A percentile compares a stretch with the other conserved stretches of the same genome.
Evolutionary conservation across 2,113 vertebrate genomes (phyloP).

Genomic region (Corythaeola cristata): DNA sequence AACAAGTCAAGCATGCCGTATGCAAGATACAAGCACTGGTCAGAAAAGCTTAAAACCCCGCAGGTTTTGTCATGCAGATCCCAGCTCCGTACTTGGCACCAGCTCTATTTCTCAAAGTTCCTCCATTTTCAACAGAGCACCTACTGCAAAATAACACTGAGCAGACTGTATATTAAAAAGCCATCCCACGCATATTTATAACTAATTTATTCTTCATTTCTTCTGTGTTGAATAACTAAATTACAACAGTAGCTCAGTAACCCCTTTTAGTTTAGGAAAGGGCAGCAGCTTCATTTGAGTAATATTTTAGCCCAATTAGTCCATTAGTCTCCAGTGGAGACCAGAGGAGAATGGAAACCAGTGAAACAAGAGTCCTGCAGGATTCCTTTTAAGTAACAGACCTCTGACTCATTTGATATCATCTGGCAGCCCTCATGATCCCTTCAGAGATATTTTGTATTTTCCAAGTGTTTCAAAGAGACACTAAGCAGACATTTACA

Average conservation of each 20-base stretch:
- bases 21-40: neutral
- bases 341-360: conserved; percentile 57
- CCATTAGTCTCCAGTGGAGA: conserved; percentile 75
- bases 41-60: neutral
- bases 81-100: neutral
- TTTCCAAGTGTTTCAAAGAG: conserved; percentile 36
- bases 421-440: conserved; percentile 31
- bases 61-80: neutral
- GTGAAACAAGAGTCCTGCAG: conserved; percentile 45
- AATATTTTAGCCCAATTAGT: conserved; percentile 74
- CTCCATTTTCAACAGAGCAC: conserved; percentile 45
- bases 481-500: conserved; percentile 10
- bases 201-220: conserved; percentile 71
- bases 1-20: neutral
- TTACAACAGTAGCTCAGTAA: conserved; percentile 72
- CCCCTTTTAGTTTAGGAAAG: conserved; percentile 71
- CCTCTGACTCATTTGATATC: conserved; percentile 58
- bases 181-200: conserved; percentile 65
- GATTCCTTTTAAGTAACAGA: conserved; percentile 65
- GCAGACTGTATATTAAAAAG: conserved; percentile 63
- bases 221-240: conserved; percentile 70
- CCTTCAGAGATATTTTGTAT: conserved; percentile 20
- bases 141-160: conserved; percentile 56
- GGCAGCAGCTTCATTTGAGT: conserved; percentile 72
- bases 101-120: conserved; percentile 20